Conservation (phyloP, 2,888 invertebrate species). For the Hirtodrosophila confusa region DNA sequence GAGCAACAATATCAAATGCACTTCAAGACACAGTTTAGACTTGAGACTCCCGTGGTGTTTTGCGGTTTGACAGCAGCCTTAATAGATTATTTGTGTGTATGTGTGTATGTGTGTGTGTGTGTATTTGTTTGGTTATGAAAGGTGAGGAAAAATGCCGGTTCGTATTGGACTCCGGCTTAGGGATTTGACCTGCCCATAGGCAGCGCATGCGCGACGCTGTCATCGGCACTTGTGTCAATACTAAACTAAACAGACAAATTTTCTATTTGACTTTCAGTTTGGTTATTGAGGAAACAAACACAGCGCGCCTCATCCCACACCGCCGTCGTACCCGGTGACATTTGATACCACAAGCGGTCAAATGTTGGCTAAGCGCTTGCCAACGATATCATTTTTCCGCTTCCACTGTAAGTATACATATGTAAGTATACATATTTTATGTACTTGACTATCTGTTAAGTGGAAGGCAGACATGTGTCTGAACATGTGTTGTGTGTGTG, state of each 20-base stretch:
- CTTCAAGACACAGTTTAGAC: constrained; percentile 31
- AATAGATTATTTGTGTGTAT: constrained; percentile 1
- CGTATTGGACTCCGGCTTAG: constrained; percentile 26
- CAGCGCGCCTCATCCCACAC: constrained; percentile 1
- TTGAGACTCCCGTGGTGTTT: constrained; percentile 62
- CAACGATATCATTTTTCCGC: constrained; percentile 45
- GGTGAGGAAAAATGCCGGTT: constrained; percentile 51
- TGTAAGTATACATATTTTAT: constrained; percentile 2
- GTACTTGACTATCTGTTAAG: constrained; percentile 29
- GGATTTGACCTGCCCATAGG: constrained; percentile 58
- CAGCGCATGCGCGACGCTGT: constrained; percentile 38
- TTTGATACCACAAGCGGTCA: constrained; percentile 75
- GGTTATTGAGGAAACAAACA: constrained; percentile 41
- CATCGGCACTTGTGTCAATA: constrained; percentile 68
- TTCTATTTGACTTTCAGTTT: constrained; percentile 65
- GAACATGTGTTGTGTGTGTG: not conserved
- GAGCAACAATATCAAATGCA: constrained; percentile 65
- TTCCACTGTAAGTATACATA: constrained; percentile 6
- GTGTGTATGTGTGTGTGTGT: constrained; percentile 9
- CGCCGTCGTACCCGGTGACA: constrained; percentile 55
- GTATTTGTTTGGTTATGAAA: constrained; percentile 48
- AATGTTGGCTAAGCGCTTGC: constrained; percentile 49
- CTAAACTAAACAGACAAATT: constrained; percentile 40
- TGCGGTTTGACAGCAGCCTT: constrained; percentile 58
- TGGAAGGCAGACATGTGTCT: constrained; percentile 54